Percentiles rank a stretch among this genome's conserved stretches.
These are phyloP conservation scores for Nasonia oneida DNA, from an alignment of 2,888 invertebrate species.

Conservation along the genomic window DNA sequence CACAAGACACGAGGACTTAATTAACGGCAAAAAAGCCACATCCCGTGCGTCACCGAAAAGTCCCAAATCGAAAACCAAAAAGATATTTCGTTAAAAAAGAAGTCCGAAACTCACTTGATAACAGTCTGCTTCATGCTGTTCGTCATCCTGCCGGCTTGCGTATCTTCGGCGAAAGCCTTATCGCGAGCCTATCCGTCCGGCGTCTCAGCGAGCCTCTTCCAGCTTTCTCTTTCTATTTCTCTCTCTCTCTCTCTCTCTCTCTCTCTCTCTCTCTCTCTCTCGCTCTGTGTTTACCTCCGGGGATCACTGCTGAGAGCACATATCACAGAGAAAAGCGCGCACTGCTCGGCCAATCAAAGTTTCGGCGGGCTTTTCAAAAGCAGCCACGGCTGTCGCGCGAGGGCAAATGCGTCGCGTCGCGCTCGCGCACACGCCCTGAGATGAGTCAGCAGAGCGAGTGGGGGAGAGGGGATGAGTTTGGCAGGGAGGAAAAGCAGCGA, in stretches of 20 bases:
- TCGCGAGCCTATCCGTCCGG: background rate
- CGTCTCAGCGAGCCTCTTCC: background rate
- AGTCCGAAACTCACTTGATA: slow-evolving; percentile 79
- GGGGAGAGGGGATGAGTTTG: background rate
- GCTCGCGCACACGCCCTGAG: background rate
- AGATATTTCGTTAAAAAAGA: slow-evolving; percentile 28
- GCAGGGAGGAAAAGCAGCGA: background rate
- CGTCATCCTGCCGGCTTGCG: slow-evolving; percentile 76
- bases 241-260: background rate
- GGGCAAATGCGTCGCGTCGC: background rate
- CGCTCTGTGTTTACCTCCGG: background rate
- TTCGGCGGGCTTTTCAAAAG: slow-evolving; percentile 33
- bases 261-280: background rate
- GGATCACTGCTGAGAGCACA: slow-evolving; percentile 53
- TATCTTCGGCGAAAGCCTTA: background rate
- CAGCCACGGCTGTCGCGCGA: background rate
- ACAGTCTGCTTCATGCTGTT: slow-evolving; percentile 81
- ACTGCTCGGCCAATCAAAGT: background rate
- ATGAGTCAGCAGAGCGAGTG: background rate
- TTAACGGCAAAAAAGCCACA: background rate
- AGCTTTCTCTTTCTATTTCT: background rate
- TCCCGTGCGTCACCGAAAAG: background rate
- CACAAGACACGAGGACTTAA: background rate
- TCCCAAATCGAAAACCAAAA: background rate
- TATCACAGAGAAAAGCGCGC: slow-evolving; percentile 19